Base-by-base conservation (phyloP, 2,888 invertebrate species). In the Pseudococcus viburni region DNA sequence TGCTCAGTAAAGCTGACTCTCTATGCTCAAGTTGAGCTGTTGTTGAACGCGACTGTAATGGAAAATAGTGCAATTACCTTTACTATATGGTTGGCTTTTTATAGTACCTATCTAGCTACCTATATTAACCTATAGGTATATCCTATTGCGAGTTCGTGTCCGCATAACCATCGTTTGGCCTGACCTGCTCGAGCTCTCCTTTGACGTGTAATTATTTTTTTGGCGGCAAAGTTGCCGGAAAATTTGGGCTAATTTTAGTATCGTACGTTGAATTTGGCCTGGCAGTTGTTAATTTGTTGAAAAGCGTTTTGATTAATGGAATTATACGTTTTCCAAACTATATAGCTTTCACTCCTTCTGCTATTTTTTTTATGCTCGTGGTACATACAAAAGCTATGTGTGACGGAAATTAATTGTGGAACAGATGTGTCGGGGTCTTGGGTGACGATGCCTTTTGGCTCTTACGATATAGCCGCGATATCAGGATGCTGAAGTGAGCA, bases 51-150 rank as follows among this genome's bases (percentile, higher is more conserved):
- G 11, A 5, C 46, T 83, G 9, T 83, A 46, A 83, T 46, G 46
- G 80, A 83, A 83, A 83, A 83, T 83, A 83, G 80, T 83, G 73
- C 73, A 73, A 73, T 73, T 73, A 73, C 73, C 73, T 73, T 73
- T 46, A 46, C 46, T 26, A 26, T 77, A 64, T 64, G 22, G 64
- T 22, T 8, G 8, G 64, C 59, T 64, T 19, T 55, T 64, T 22
- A 64, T 22, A 11, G 22, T 64, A 64, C 12, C 22, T 64, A 64
- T 55, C 17, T 55, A 55, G n/a, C 0, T 55, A 55, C 55, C 51
- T 51, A 51, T 15, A 5, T 15, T 51, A n/a, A 0, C 17, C 5
- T 55, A 55, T 55, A 55, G 17, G 48, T 55, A n/a, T 55, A 55
- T 55, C n/a, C 55, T 55, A 55, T n/a, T n/a, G 9, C 9, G 11